phyloP scores from a whole-genome alignment of 2,888 invertebrate genomes.

The Invenusta paracnida region DNA sequence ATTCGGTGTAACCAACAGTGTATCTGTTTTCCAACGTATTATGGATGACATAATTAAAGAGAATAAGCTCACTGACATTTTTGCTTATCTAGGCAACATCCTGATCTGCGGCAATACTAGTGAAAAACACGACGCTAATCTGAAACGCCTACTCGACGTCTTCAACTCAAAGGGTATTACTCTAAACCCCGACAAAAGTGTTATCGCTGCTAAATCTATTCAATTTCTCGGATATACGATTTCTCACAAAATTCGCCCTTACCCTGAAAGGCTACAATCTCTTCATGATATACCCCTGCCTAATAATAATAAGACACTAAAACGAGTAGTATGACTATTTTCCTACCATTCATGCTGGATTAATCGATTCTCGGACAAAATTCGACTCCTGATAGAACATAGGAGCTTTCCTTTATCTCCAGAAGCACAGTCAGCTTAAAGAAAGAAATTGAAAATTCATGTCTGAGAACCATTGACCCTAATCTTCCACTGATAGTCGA shows the following conservation, averaged over 20 bases:
- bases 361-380: not conserved
- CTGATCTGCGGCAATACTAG: slow-evolving; percentile 15
- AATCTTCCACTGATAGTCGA: not conserved
- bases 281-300: not conserved
- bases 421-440: not conserved
- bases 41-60: not conserved
- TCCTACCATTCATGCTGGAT: slow-evolving; percentile 18
- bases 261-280: not conserved
- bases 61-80: slow-evolving; percentile 9
- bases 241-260: not conserved
- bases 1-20: slow-evolving; percentile 34
- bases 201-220: not conserved
- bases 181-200: not conserved
- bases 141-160: not conserved
- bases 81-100: slow-evolving; percentile 16
- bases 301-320: not conserved
- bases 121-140: not conserved
- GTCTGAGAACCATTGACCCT: not conserved
- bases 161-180: not conserved
- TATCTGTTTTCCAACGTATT: slow-evolving; percentile 10
- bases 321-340: not conserved
- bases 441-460: not conserved
- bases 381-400: not conserved
- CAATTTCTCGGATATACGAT: not conserved
- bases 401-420: not conserved